phyloP scores from a whole-genome alignment of 2,797 vertebrate species.

The Pangasius krempfi region DNA sequence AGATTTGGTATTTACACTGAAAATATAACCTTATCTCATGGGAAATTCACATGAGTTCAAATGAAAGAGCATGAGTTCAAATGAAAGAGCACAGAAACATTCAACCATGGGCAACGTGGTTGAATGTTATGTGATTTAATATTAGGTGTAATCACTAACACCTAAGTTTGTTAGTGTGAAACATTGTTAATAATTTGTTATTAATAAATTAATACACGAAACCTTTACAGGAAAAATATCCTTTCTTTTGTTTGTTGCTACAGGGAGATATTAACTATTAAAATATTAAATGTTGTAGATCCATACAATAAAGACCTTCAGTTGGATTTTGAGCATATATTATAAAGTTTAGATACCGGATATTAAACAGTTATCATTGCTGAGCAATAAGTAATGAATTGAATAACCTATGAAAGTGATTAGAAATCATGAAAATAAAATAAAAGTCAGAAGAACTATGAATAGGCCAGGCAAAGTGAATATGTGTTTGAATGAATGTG shows the following conservation, averaged over 20 bases:
- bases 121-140: not conserved
- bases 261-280: not conserved
- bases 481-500: not conserved
- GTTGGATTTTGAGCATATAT: not conserved
- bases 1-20: not conserved
- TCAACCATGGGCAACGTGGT: not conserved
- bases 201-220: not conserved
- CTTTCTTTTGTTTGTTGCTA: not conserved
- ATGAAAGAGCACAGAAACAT: too few species aligned
- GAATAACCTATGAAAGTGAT: not conserved
- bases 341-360: not conserved
- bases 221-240: not conserved
- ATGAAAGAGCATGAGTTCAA: not conserved
- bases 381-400: not conserved
- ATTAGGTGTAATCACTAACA: not conserved
- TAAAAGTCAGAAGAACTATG: not conserved
- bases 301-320: not conserved
- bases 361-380: not conserved
- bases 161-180: not conserved
- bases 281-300: not conserved
- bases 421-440: slow-evolving; percentile 8
- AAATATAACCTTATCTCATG: not conserved
- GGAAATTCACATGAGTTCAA: not conserved
- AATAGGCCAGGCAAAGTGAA: not conserved
- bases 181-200: not conserved